A percentile compares a stretch with the other conserved stretches of the same genome.
These are phyloP conservation scores for Rhinella marina DNA, from an alignment of 2,797 vertebrate genomes.

Conservation along the genomic window DNA sequence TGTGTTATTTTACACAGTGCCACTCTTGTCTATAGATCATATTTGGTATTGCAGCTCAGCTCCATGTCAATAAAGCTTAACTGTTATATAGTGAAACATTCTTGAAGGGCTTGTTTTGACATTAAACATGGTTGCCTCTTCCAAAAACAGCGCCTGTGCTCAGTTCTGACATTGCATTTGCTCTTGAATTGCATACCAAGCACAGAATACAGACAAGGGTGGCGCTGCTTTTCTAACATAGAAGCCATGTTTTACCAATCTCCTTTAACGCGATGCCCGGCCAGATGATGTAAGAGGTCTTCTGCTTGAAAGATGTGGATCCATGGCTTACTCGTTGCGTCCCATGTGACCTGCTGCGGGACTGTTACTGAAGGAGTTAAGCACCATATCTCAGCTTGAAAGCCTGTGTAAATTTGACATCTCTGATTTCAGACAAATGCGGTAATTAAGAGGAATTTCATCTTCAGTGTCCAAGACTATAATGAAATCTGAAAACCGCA, in stretches of 20 bases:
- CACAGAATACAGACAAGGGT: neutral
- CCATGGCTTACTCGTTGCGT: neutral
- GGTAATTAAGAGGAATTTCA: slow-evolving; percentile 58
- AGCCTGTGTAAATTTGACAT: slow-evolving; percentile 42
- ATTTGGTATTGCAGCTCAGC: neutral
- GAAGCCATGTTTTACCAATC: neutral
- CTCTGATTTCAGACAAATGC: slow-evolving; percentile 40
- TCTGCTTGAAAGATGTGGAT: neutral
- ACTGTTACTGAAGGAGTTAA: neutral
- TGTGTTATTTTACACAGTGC: neutral
- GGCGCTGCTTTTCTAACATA: neutral
- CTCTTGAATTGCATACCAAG: neutral
- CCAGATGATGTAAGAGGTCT: no score
- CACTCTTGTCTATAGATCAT: neutral
- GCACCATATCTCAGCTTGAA: slow-evolving; percentile 12
- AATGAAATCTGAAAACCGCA: slow-evolving; percentile 53
- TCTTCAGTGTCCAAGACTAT: slow-evolving; percentile 35
- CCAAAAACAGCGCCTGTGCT: no score
- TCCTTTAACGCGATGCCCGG: neutral
- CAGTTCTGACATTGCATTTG: no score
- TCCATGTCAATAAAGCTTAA: no score
- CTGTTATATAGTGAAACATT: no score
- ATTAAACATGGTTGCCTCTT: no score
- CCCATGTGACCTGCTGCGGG: neutral
- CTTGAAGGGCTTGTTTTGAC: no score